Base-by-base conservation (phyloP, 1,140 invertebrate genomes). In the Neuroterus valhalla region DNA sequence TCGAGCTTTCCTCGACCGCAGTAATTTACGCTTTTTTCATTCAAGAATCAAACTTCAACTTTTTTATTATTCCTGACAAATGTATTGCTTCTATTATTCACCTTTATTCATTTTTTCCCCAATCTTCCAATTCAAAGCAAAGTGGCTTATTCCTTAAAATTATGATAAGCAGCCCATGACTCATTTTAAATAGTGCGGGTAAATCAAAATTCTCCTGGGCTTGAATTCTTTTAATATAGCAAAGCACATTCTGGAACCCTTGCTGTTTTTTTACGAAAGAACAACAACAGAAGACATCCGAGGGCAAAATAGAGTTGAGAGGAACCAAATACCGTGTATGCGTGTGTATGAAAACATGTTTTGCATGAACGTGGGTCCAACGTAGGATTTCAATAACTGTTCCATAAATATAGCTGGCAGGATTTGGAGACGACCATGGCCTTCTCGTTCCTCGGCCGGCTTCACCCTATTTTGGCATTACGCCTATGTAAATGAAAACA, bases 401-500 rank as follows among this genome's bases (percentile, higher is more conserved):
- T 82, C 82, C 83, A 84, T 86, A 87, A 88, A 88, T 86, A 88
- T 86, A 88, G 81, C 83, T 84, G 68, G 78, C 78, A 78, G 82
- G 80, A 85, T 85, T 84, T 85, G 71, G 70, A 75, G 67, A 80
- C 55, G 55, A 76, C 69, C 73, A 43, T 44, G 68, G 26, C 73
- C 48, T 69, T 69, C 76, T 55, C 50, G 74, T 73, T 62, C 68
- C 74, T 55, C 66, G 45, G 55, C 71, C 73, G 66, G 77, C 77
- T 71, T 81, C 76, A 77, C 78, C 78, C 76, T 78, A 78, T 84
- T 85, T 86, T 88, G 86, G 86, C 85, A 83, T 70, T 71, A 77
- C 74, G 87, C 86, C 85, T 85, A 87, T 87, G 85, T 82, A 87
- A 88, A 88, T 88, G 86, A 88, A 86, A 87, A 88, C 87, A 87